Percentiles rank a stretch among this genome's conserved stretches.
Conservation (phyloP, 2,113 vertebrate species). For the Hemibagrus wyckioides region DNA sequence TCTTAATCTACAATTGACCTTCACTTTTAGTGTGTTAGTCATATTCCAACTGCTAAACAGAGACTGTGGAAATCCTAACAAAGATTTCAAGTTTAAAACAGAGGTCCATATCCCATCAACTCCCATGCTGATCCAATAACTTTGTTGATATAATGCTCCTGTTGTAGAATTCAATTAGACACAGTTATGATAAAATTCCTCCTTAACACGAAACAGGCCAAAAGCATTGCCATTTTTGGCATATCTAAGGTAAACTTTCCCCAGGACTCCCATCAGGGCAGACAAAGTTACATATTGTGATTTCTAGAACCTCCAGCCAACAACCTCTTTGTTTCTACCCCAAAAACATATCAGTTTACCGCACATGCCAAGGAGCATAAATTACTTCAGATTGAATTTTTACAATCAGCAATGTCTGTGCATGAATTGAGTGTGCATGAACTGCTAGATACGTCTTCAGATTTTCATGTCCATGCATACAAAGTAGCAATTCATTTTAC, state of each 20-base stretch:
- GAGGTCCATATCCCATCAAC: background rate
- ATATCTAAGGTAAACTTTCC: constrained; percentile 33
- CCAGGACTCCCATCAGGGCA: constrained; percentile 22
- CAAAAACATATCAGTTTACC: constrained; percentile 39
- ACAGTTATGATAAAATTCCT: constrained; percentile 36
- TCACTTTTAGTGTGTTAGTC: background rate
- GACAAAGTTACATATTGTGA: constrained; percentile 49
- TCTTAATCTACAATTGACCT: background rate
- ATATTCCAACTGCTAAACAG: constrained; percentile 4
- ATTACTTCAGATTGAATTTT: constrained; percentile 38
- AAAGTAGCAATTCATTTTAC: constrained; percentile 22
- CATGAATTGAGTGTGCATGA: background rate
- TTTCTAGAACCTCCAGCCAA: constrained; percentile 30
- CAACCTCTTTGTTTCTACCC: constrained; percentile 52
- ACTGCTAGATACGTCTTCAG: constrained; percentile 23
- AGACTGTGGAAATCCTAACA: constrained; percentile 1
- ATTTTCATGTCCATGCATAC: constrained; percentile 36
- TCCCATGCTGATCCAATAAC: constrained; percentile 35
- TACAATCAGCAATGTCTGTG: constrained; percentile 34
- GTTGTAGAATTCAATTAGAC: constrained; percentile 30
- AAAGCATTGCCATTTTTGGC: constrained; percentile 33
- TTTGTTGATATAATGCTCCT: constrained; percentile 31
- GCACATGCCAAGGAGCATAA: constrained; percentile 42
- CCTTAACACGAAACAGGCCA: constrained; percentile 22
- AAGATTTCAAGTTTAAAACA: constrained; percentile 6